Percentiles rank a stretch among this genome's conserved stretches.
Evolutionary conservation across 2,888 invertebrate species (phyloP).

Genomic region (Amphipyra berbera): DNA sequence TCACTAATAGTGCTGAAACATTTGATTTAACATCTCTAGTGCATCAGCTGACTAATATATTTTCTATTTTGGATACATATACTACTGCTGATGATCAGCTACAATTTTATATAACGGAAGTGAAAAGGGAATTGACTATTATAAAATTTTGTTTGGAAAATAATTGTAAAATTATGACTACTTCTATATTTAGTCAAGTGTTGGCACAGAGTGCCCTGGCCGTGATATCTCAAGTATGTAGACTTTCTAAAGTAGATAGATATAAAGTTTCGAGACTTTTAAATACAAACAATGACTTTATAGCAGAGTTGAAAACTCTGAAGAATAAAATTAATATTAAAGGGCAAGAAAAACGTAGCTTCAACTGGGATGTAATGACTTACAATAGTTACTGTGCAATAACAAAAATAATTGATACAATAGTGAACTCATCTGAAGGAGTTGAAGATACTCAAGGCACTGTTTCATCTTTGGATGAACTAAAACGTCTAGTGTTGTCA

Average conservation of each 20-base stretch:
- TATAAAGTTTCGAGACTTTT: constrained; percentile 86
- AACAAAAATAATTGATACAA: constrained; percentile 85
- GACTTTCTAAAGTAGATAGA: constrained; percentile 84
- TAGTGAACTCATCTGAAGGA: constrained; percentile 79
- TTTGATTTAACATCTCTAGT: constrained; percentile 83
- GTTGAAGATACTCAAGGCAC: constrained; percentile 76
- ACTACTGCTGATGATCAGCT: constrained; percentile 81
- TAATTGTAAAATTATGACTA: constrained; percentile 87
- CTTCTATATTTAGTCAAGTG: constrained; percentile 85
- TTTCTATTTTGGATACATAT: constrained; percentile 85
- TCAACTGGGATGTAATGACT: constrained; percentile 85
- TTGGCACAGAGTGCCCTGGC: constrained; percentile 85
- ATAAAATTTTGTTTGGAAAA: constrained; percentile 87
- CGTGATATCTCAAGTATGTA: constrained; percentile 87
- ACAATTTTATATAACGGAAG: constrained; percentile 86
- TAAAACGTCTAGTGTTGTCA: constrained; percentile 84
- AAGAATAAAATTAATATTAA: constrained; percentile 69
- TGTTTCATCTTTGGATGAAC: constrained; percentile 81
- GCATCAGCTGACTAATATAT: constrained; percentile 84
- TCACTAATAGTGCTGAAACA: constrained; percentile 85
- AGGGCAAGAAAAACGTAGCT: constrained; percentile 60
- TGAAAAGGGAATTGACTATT: constrained; percentile 85
- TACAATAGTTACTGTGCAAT: constrained; percentile 88
- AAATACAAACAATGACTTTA: constrained; percentile 83
- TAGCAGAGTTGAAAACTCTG: constrained; percentile 76